phyloP scores from a whole-genome alignment of 2,113 vertebrate species.

The Aldabrachelys gigantea region DNA sequence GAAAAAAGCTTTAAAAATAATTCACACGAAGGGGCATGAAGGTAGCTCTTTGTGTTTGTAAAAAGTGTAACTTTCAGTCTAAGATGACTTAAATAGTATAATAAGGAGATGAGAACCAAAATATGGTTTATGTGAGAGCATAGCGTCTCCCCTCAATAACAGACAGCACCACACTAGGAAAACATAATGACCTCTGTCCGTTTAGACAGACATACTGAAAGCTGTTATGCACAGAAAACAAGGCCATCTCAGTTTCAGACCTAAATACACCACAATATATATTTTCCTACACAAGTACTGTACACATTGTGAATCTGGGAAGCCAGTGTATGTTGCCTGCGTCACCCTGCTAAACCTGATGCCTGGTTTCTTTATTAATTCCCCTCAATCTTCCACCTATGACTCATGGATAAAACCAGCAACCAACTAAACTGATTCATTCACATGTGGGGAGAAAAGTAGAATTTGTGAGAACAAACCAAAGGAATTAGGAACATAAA shows the following conservation, averaged over 20 bases:
- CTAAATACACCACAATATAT: neutral
- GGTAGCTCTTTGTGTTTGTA: too few species aligned
- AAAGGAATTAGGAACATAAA: conserved; percentile 31
- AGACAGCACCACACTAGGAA: neutral
- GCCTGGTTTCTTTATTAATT: neutral
- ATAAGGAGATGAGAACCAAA: conserved; percentile 52
- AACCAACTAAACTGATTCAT: neutral
- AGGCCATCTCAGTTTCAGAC: neutral
- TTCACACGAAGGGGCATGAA: neutral
- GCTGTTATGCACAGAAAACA: neutral
- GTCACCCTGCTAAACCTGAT: neutral
- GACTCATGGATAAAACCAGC: neutral
- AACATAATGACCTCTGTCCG: neutral
- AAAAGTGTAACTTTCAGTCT: neutral
- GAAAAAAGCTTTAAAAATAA: neutral
- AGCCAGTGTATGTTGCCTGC: neutral
- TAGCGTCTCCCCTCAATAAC: neutral
- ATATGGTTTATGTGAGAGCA: neutral
- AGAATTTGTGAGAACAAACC: neutral
- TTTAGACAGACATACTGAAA: neutral
- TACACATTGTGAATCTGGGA: neutral
- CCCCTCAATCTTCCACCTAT: fast-evolving
- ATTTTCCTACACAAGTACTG: neutral
- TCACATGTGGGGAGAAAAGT: neutral
- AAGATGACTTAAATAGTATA: conserved; percentile 32